Evolutionary conservation across 2,888 invertebrate species (phyloP).

Genomic region (Microlaimidae sp.): DNA sequence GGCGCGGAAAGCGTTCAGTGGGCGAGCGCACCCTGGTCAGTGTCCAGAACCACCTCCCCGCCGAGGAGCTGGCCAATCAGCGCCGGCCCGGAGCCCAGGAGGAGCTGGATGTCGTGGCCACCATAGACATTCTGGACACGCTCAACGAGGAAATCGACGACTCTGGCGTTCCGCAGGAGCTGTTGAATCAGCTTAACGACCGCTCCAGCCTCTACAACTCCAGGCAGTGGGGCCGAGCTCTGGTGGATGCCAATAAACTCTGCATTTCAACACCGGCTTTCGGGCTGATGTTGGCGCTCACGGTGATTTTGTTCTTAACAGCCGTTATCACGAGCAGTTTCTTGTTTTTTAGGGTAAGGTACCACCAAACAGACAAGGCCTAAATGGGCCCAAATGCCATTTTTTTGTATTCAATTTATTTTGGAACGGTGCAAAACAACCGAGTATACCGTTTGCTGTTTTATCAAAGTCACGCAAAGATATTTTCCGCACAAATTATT

Average conservation of each 20-base stretch:
- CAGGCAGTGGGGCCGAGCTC: too few relatives aligned
- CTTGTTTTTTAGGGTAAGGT: constrained; percentile 10
- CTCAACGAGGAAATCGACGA: constrained; percentile 9
- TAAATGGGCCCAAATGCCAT: too few relatives aligned
- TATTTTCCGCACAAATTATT: too few relatives aligned
- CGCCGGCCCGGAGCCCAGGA: background rate
- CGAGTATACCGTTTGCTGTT: too few relatives aligned
- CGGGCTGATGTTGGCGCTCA: constrained; percentile 14
- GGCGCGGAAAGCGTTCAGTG: constrained; percentile 10
- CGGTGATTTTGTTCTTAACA: constrained; percentile 14
- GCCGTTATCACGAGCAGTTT: constrained; percentile 11
- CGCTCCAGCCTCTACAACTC: background rate
- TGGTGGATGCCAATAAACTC: background rate
- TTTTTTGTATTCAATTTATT: too few relatives aligned
- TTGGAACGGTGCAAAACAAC: too few relatives aligned
- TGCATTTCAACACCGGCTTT: constrained; percentile 15
- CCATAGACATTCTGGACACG: constrained; percentile 18
- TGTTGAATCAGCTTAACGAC: background rate
- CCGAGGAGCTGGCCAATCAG: too few relatives aligned
- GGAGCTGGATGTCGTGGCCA: constrained; percentile 17
- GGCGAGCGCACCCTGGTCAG: constrained; percentile 4
- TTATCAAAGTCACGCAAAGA: too few relatives aligned
- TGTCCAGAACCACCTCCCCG: background rate
- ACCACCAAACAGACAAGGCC: too few relatives aligned
- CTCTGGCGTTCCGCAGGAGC: background rate